These are phyloP conservation scores for Lasioglossum albipes DNA, from an alignment of 1,140 invertebrate genomes.

Conservation along the genomic window DNA sequence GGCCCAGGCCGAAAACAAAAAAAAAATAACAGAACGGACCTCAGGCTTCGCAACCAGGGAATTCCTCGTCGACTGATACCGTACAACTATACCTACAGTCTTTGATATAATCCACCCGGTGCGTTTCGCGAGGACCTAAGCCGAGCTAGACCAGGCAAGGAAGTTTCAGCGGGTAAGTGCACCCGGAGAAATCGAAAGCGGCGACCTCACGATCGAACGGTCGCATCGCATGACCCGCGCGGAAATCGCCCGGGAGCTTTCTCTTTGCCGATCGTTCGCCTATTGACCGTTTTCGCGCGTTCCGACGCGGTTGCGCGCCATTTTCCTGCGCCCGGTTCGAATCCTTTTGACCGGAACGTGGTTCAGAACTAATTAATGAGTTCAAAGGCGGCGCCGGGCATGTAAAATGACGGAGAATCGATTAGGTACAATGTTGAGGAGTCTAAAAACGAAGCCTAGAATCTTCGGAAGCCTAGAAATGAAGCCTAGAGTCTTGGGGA, in stretches of 20 bases:
- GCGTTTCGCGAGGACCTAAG: neutral
- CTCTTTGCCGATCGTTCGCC: slow-evolving; percentile 9
- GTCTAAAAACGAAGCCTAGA: too few relatives aligned
- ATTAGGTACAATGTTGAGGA: too few relatives aligned
- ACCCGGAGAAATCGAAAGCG: slow-evolving; percentile 37
- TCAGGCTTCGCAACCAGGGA: neutral
- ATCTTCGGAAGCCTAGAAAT: too few relatives aligned
- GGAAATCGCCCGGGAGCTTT: slow-evolving; percentile 13
- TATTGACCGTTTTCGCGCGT: slow-evolving; percentile 4
- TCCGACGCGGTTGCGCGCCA: neutral
- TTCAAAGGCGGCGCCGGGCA: too few relatives aligned
- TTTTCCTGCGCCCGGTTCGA: too few relatives aligned
- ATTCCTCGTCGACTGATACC: neutral
- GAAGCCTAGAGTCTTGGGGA: too few relatives aligned
- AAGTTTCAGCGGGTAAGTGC: slow-evolving; percentile 21
- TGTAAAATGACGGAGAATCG: too few relatives aligned
- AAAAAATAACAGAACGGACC: too few relatives aligned
- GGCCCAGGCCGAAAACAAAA: slow-evolving; percentile 33
- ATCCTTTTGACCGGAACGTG: too few relatives aligned
- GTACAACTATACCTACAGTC: neutral
- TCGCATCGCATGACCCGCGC: slow-evolving; percentile 2
- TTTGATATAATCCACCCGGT: neutral
- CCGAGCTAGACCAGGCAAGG: neutral
- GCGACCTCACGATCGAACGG: neutral
- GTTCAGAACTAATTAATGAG: neutral